These are phyloP conservation scores for Tautogolabrus adspersus DNA, from an alignment of 2,113 vertebrate species.

Conservation along the genomic window DNA sequence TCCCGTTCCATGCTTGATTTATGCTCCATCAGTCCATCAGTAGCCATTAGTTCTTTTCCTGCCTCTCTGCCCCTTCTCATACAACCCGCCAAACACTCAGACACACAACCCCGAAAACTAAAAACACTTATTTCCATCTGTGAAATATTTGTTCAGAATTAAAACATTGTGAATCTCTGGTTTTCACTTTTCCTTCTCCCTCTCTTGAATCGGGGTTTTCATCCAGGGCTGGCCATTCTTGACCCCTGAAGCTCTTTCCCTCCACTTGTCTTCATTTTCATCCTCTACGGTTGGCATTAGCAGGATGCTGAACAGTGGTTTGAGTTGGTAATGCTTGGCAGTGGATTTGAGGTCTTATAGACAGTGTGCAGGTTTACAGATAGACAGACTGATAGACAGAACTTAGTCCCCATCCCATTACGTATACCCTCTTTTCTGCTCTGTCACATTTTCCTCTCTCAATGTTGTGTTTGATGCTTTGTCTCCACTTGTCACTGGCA, in stretches of 20 bases:
- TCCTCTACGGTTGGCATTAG: conserved; percentile 45
- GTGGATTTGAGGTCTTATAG: conserved; percentile 46
- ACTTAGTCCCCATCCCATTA: conserved; percentile 35
- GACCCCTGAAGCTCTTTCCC: conserved; percentile 5
- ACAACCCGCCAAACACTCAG: conserved; percentile 6
- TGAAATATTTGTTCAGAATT: not conserved
- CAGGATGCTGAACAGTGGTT: conserved; percentile 54
- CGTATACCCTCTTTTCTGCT: conserved; percentile 34
- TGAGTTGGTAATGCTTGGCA: conserved; percentile 36
- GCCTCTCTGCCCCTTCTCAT: conserved; percentile 25
- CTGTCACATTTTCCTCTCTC: conserved; percentile 50
- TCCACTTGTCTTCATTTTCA: conserved; percentile 45
- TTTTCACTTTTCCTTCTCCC: not conserved
- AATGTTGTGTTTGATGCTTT: conserved; percentile 51
- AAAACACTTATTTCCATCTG: not conserved
- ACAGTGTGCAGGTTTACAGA: conserved; percentile 53
- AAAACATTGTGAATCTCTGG: not conserved
- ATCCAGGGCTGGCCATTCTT: conserved; percentile 10
- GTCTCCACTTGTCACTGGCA: conserved; percentile 51
- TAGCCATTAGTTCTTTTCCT: conserved; percentile 45
- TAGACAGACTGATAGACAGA: conserved; percentile 78
- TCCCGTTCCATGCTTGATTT: conserved; percentile 62
- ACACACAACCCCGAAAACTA: not conserved
- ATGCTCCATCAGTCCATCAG: conserved; percentile 59
- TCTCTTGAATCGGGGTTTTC: not conserved